Conservation (phyloP, 1,140 invertebrate species). For the Nephotettix cincticeps region DNA sequence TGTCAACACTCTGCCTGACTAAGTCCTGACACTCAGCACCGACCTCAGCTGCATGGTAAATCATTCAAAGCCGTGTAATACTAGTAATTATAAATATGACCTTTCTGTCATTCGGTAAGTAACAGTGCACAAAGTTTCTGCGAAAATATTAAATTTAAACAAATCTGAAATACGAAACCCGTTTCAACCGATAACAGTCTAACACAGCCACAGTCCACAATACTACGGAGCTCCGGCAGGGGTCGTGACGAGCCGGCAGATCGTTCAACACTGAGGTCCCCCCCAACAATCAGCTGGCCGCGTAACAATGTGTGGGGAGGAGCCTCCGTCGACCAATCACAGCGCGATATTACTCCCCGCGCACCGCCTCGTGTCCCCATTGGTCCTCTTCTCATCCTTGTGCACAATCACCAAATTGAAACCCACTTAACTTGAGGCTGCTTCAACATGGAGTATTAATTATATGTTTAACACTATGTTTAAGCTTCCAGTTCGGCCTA, state of each 20-base stretch:
- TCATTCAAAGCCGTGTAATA: no score
- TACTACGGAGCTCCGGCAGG: not conserved
- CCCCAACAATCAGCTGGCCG: conserved; percentile 1
- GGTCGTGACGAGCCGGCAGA: not conserved
- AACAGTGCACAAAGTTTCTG: no score
- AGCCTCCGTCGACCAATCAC: not conserved
- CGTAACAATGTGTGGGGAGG: conserved; percentile 1
- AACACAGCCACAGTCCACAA: not conserved
- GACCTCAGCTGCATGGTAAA: no score
- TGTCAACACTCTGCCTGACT: not conserved
- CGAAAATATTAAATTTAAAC: no score
- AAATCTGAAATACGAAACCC: no score
- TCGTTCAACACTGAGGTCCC: not conserved
- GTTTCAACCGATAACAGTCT: no score
- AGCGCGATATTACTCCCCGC: not conserved
- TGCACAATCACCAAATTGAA: conserved; percentile 28
- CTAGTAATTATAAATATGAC: no score
- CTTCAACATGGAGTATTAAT: conserved; percentile 28
- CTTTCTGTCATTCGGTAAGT: no score
- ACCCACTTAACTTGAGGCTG: conserved; percentile 27
- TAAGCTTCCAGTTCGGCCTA: not conserved
- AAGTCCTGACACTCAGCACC: no score
- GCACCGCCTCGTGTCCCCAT: conserved; percentile 11
- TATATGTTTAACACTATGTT: conserved; percentile 28
- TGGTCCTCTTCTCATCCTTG: conserved; percentile 16